These are phyloP conservation scores for Heloderma charlesbogerti DNA, from an alignment of 2,113 vertebrate genomes.

Conservation along the genomic window DNA sequence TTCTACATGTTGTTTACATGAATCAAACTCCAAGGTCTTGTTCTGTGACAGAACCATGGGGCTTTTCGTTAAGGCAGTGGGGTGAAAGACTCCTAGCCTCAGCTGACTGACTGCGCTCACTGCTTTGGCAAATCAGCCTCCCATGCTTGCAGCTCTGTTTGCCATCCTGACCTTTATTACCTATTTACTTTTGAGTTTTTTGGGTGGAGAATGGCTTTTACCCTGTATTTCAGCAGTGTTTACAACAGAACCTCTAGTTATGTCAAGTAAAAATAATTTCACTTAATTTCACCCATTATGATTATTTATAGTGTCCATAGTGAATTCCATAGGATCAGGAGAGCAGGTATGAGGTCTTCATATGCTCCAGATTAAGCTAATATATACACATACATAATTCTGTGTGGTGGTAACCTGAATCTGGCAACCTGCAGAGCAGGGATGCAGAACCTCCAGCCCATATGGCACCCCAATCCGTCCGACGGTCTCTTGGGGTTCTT, in stretches of 20 bases:
- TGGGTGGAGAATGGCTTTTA: not conserved
- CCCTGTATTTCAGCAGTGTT: not conserved
- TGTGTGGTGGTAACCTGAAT: not conserved
- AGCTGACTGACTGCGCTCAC: not conserved
- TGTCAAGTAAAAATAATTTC: not conserved
- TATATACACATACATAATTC: not conserved
- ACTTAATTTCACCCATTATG: not conserved
- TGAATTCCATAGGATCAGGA: not conserved
- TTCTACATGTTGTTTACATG: not conserved
- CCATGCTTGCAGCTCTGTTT: not conserved
- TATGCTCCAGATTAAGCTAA: not conserved
- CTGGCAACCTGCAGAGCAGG: not conserved
- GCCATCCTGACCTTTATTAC: not conserved
- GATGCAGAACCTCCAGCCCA: no score
- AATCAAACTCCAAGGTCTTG: constrained; percentile 21
- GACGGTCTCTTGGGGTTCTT: no score
- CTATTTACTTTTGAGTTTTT: not conserved
- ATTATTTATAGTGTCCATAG: not conserved
- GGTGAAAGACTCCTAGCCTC: not conserved
- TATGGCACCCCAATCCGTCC: no score
- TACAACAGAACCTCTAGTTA: not conserved
- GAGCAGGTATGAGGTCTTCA: not conserved
- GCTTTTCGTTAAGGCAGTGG: not conserved
- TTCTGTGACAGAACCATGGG: not conserved
- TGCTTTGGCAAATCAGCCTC: not conserved